Conservation (phyloP, 2,113 vertebrate species). For the Nettapus auritus region DNA sequence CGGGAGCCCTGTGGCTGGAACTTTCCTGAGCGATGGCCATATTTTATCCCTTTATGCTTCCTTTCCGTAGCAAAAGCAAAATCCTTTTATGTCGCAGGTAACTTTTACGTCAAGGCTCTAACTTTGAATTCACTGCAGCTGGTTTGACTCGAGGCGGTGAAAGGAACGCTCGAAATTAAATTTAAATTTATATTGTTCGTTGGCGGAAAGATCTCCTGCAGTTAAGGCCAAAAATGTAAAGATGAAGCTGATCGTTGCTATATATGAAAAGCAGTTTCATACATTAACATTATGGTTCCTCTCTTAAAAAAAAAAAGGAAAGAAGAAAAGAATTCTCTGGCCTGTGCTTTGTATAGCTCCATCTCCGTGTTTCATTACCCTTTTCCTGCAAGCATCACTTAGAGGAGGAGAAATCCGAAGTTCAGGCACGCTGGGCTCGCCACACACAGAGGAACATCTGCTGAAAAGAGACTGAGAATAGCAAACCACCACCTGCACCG, state of each 20-base stretch:
- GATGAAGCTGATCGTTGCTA: not conserved
- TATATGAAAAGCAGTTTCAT: conserved; percentile 31
- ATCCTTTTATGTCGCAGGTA: conserved; percentile 3
- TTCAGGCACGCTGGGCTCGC: not conserved
- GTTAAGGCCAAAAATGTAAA: not conserved
- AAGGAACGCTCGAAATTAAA: conserved; percentile 26
- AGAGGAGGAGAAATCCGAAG: not conserved
- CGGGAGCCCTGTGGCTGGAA: not conserved
- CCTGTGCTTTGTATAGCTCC: not conserved
- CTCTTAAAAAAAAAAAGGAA: not conserved
- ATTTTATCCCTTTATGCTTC: not conserved
- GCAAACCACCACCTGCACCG: conserved; percentile 5
- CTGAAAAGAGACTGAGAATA: not conserved
- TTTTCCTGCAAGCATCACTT: conserved; percentile 1
- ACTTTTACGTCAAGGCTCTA: conserved; percentile 1
- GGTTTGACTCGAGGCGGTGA: conserved; percentile 37
- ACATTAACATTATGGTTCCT: not conserved
- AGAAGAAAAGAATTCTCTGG: not conserved
- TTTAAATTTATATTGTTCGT: conserved; percentile 28
- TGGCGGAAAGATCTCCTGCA: conserved; percentile 7
- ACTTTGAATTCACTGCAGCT: conserved; percentile 28
- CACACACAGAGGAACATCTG: not conserved
- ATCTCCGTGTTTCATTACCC: not conserved
- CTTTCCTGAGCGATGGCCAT: not conserved
- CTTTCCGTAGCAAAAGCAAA: not conserved